Percentiles rank a stretch among this genome's conserved stretches.
Conservation (phyloP, 2,888 invertebrate species). For the Ferrisia virgata region DNA sequence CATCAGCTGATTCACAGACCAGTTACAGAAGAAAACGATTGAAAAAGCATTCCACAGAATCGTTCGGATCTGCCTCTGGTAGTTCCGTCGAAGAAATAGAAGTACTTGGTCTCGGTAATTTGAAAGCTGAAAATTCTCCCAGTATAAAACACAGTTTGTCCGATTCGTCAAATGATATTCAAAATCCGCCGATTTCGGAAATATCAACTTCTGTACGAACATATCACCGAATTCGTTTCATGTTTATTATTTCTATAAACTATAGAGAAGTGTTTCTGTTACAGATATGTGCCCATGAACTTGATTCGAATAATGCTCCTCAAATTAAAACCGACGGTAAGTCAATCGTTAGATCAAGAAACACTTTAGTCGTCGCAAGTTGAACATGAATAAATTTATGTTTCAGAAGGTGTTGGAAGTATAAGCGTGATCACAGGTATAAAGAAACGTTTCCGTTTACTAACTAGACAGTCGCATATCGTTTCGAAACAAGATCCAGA, state of each 20-base stretch:
- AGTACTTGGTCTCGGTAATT: slow-evolving; percentile 16
- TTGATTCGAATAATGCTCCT: neutral
- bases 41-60: slow-evolving; percentile 65
- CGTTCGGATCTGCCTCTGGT: slow-evolving; percentile 56
- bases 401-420: neutral
- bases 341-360: neutral
- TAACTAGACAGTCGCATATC: slow-evolving; percentile 61
- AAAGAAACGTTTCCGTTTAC: slow-evolving; percentile 61
- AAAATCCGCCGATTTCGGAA: neutral
- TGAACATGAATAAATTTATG: neutral
- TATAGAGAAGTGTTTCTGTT: neutral
- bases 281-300: neutral
- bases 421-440: slow-evolving; percentile 34
- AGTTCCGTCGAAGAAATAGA: slow-evolving; percentile 52
- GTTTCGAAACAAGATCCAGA: neutral
- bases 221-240: neutral
- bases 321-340: neutral
- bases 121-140: neutral
- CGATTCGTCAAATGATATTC: neutral
- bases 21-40: slow-evolving; percentile 62
- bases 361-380: neutral
- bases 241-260: neutral
- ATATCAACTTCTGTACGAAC: neutral
- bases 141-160: neutral
- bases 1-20: slow-evolving; percentile 60